These are phyloP conservation scores for Neoascia interrupta DNA, from an alignment of 2,888 invertebrate species.

Conservation along the genomic window DNA sequence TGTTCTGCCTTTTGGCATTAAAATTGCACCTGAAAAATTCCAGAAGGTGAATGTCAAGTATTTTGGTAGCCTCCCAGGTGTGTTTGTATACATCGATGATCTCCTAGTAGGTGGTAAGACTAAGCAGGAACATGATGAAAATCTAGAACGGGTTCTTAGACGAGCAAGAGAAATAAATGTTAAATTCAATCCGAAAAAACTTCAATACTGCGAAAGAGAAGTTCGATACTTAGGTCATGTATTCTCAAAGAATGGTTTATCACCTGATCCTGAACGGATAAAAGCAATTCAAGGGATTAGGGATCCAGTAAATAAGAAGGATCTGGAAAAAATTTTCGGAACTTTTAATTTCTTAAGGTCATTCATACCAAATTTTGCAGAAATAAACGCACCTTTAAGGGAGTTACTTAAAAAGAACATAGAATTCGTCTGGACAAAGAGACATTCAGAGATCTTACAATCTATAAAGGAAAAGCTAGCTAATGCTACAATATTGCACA, in stretches of 20 bases:
- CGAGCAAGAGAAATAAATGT: not conserved
- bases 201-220: too few relatives aligned
- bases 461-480: slow-evolving; percentile 59
- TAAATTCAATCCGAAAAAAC: slow-evolving; percentile 25
- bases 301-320: not conserved
- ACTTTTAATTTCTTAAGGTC: slow-evolving; percentile 16
- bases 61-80: slow-evolving; percentile 21
- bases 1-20: not conserved
- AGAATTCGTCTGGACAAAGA: slow-evolving; percentile 61
- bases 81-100: slow-evolving; percentile 43
- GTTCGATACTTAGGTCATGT: slow-evolving; percentile 70
- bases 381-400: slow-evolving; percentile 37
- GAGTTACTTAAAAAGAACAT: slow-evolving; percentile 70
- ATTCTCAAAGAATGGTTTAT: slow-evolving; percentile 56
- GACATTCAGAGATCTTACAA: slow-evolving; percentile 56
- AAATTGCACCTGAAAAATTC: slow-evolving; percentile 8
- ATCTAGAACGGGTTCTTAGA: not conserved
- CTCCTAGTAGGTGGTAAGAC: too few relatives aligned
- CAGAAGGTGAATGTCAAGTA: slow-evolving; percentile 26
- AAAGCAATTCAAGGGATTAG: slow-evolving; percentile 22
- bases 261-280: slow-evolving; percentile 56
- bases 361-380: slow-evolving; percentile 4
- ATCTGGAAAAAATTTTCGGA: slow-evolving; percentile 1
- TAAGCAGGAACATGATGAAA: not conserved
- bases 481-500: not conserved